A percentile compares a stretch with the other conserved stretches of the same genome.
phyloP scores from a whole-genome alignment of 35 echinoderm and acorn worm genomes.

The Amphiura filiformis region DNA sequence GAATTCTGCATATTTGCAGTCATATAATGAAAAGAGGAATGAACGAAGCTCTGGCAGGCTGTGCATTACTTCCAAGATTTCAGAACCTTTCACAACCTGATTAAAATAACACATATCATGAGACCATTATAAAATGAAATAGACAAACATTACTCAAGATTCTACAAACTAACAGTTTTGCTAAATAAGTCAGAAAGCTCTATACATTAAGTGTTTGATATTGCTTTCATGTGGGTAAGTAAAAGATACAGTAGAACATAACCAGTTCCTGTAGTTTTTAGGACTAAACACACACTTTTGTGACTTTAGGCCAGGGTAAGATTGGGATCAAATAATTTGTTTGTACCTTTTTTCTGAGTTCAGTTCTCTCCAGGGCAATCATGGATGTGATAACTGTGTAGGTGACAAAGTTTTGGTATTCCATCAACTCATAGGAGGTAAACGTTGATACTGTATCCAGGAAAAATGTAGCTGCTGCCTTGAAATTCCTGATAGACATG shows the following conservation, averaged over 20 bases:
- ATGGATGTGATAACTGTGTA: conserved; percentile 82
- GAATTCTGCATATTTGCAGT: conserved; percentile 90
- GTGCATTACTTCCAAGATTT: conserved; percentile 89
- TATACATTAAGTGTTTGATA: no score
- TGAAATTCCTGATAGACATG: conserved; percentile 94
- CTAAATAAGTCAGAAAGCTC: no score
- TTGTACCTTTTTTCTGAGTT: conserved; percentile 92
- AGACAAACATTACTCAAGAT: no score
- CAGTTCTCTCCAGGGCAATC: conserved; percentile 90
- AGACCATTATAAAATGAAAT: no score
- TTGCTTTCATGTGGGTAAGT: no score
- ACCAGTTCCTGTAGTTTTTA: no score
- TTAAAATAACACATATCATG: no score
- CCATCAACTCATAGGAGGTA: conserved; percentile 98
- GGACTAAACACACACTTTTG: no score
- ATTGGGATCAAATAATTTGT: no score
- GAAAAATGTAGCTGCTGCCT: conserved; percentile 85
- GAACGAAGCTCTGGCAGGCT: conserved; percentile 73
- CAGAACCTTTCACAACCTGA: conserved; percentile 92
- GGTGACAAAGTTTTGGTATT: conserved; percentile 95
- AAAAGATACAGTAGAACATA: no score
- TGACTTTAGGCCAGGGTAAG: no score
- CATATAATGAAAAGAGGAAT: conserved; percentile 92
- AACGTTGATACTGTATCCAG: conserved; percentile 97
- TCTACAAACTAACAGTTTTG: no score